Conservation (phyloP, 1,140 invertebrate genomes). For the Solenopsis fugax region DNA sequence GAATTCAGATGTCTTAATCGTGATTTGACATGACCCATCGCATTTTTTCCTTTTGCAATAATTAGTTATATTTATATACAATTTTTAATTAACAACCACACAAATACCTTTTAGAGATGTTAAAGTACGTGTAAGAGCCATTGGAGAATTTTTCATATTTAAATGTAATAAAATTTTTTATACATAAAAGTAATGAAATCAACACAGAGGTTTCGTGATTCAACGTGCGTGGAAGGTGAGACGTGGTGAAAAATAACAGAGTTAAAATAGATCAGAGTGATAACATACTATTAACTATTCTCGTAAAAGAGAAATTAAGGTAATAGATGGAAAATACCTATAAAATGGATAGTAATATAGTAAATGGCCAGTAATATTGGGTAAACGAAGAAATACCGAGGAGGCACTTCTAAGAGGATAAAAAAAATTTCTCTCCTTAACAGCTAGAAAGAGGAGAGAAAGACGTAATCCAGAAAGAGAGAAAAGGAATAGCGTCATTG, state of each 20-base stretch:
- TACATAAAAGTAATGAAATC: too few relatives aligned
- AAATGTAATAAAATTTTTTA: too few relatives aligned
- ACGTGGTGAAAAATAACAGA: too few relatives aligned
- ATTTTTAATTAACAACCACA: neutral
- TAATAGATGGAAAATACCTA: neutral
- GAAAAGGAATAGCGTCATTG: constrained; percentile 25
- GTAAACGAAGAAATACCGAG: neutral
- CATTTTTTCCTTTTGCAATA: too few relatives aligned
- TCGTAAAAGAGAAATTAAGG: neutral
- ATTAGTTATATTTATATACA: too few relatives aligned
- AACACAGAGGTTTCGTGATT: too few relatives aligned
- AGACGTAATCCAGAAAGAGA: neutral
- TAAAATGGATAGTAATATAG: neutral
- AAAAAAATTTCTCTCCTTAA: neutral
- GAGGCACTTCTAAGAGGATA: neutral
- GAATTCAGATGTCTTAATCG: neutral
- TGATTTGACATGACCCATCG: too few relatives aligned
- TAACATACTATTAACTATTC: neutral
- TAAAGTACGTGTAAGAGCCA: too few relatives aligned
- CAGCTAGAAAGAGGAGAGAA: neutral
- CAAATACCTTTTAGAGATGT: too few relatives aligned
- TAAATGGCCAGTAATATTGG: neutral
- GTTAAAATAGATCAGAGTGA: neutral
- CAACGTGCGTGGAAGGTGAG: too few relatives aligned
- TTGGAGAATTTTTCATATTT: too few relatives aligned